phyloP scores from a whole-genome alignment of 2,113 vertebrate species.

The Cyprinodon tularosa region DNA sequence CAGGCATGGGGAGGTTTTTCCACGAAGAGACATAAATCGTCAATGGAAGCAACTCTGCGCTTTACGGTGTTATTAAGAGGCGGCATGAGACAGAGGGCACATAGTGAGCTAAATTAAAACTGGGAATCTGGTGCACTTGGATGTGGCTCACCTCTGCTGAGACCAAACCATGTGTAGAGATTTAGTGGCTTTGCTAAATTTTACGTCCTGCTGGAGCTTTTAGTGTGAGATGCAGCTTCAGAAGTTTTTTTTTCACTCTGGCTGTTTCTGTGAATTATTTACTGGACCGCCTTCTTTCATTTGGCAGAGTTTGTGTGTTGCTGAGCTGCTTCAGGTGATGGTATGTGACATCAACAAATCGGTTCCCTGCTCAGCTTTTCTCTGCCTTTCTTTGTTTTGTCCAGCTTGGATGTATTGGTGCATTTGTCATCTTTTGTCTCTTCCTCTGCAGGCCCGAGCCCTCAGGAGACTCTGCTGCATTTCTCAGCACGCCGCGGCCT shows the following conservation, averaged over 20 bases:
- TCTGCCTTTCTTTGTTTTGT: background rate
- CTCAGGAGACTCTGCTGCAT: slow-evolving; percentile 93
- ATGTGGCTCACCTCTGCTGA: slow-evolving; percentile 31
- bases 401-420: slow-evolving; percentile 7
- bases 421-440: slow-evolving; percentile 12
- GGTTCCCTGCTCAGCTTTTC: background rate
- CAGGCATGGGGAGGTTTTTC: slow-evolving; percentile 18
- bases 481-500: slow-evolving; percentile 91
- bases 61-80: slow-evolving; percentile 47
- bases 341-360: slow-evolving; percentile 26
- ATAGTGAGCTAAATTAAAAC: slow-evolving; percentile 51
- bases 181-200: slow-evolving; percentile 18
- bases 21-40: slow-evolving; percentile 27
- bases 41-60: slow-evolving; percentile 20
- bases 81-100: slow-evolving; percentile 31
- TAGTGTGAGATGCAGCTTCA: slow-evolving; percentile 3
- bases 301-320: slow-evolving; percentile 28
- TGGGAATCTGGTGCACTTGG: background rate
- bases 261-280: slow-evolving; percentile 12
- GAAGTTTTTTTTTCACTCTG: background rate
- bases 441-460: slow-evolving; percentile 78
- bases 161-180: slow-evolving; percentile 28
- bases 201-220: slow-evolving; percentile 20
- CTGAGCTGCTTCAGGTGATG: slow-evolving; percentile 40
- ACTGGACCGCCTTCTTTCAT: slow-evolving; percentile 26